Base-by-base conservation (phyloP, 37 sponge, comb jelly and placozoan species). In the Spongilla lacustris region DNA sequence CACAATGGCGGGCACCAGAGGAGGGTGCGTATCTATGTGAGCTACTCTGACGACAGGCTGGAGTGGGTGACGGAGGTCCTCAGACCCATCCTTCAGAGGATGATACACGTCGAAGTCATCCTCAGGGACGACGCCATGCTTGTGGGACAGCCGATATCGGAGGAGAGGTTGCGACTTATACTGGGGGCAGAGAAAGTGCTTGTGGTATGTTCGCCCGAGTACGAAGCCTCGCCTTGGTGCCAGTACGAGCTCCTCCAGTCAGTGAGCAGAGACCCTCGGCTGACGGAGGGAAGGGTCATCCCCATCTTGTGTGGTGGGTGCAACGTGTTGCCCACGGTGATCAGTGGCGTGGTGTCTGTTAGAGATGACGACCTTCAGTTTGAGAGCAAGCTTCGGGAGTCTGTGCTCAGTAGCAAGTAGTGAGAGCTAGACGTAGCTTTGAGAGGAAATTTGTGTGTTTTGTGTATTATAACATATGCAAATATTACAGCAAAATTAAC, bases 151-250 rank as follows among this genome's bases (percentile, higher is more conserved):
- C 8, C 79, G 9, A 72, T 79, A 4, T 86, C 87, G 9, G 74
- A 35, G 26, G 87, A 86, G 74, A 31, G 87, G 11, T 80, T 38
- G 31, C 0, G 87, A 4, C 79, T 86, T 13, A 73, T 86, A 6
- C 74, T 73, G 24, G 68, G 37, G 23, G 87, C 87, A n/a, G 79
- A 86, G 36, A 86, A 86, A 36, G 67, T 86, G 0, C 25, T 86
- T 27, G 32, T 78, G 11, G 80, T 86, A 5, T 58, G 71, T 6
- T 86, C 87, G 13, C 29, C 36, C 6, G 80, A 86, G 74, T 86
- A 86, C 67, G 10, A 58, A 1, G 34, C 50, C 24, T 73, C 74
- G 2, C 50, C 33, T 23, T 86, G 87, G 87, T 86, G 87, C 58
- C n/a, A 5, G 0, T 86, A 86, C 27, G 87, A 86, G 33, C 80